Evolutionary conservation across 2,888 invertebrate species (phyloP).

Genomic region (Spicauda simplicius): DNA sequence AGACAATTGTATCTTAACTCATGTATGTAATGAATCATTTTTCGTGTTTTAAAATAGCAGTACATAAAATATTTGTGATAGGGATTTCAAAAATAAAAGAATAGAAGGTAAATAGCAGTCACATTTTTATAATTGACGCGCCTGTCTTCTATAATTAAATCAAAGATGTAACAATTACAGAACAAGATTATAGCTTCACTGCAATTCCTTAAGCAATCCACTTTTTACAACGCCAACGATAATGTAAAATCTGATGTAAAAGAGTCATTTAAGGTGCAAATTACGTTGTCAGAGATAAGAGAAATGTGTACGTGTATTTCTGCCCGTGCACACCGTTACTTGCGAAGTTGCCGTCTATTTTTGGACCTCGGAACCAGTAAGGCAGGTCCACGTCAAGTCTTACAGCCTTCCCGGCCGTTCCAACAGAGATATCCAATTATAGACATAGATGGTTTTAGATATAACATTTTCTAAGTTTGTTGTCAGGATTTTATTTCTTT

Average conservation of each 20-base stretch:
- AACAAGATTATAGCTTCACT: conserved; percentile 22
- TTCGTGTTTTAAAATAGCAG: too few relatives aligned
- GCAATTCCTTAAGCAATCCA: conserved; percentile 18
- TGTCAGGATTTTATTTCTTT: neutral
- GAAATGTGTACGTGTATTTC: conserved; percentile 68
- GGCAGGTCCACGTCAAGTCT: conserved; percentile 54
- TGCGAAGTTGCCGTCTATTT: conserved; percentile 62
- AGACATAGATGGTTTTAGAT: conserved; percentile 45
- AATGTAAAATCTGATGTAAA: conserved; percentile 43
- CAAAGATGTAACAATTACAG: conserved; percentile 31
- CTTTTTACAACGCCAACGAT: conserved; percentile 15
- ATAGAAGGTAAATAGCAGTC: neutral
- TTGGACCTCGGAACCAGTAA: conserved; percentile 66
- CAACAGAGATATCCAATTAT: conserved; percentile 55
- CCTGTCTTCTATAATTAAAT: conserved; percentile 5
- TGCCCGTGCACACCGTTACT: conserved; percentile 68
- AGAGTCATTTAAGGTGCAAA: conserved; percentile 54
- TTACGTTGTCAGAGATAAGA: conserved; percentile 66
- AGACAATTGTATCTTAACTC: too few relatives aligned
- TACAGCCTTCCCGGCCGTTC: conserved; percentile 53
- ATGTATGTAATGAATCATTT: too few relatives aligned
- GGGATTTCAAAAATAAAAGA: too few relatives aligned
- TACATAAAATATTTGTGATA: too few relatives aligned
- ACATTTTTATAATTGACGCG: neutral
- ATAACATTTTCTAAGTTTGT: conserved; percentile 14